Evolutionary conservation across 2,113 vertebrate species (phyloP).

Genomic region (Calcarius ornatus): DNA sequence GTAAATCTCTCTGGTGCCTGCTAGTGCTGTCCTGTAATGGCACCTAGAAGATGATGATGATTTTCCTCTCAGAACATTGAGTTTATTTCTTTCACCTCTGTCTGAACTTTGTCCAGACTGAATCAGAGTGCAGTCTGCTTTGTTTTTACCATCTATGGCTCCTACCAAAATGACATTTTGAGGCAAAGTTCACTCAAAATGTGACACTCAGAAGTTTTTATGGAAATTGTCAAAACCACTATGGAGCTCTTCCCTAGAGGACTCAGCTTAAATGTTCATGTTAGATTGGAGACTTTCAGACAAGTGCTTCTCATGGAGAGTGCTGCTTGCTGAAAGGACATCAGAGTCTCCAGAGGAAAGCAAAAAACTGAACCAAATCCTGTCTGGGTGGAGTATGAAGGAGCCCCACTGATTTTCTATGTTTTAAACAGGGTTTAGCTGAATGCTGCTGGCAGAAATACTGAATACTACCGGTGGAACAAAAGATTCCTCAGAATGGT

Average conservation of each 20-base stretch:
- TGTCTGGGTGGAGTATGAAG: neutral
- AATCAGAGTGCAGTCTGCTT: neutral
- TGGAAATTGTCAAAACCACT: neutral
- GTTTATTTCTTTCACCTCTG: neutral
- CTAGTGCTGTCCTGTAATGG: neutral
- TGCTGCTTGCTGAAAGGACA: neutral
- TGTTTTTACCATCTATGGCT: neutral
- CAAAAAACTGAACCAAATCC: neutral
- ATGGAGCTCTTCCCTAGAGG: neutral
- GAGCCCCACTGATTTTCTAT: neutral
- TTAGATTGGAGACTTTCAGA: neutral
- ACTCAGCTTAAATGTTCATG: neutral
- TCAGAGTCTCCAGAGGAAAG: neutral
- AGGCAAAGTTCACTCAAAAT: neutral
- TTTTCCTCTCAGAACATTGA: neutral
- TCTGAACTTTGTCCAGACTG: neutral
- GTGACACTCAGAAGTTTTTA: neutral
- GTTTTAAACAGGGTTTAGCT: neutral
- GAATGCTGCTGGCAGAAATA: neutral
- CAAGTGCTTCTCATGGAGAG: neutral
- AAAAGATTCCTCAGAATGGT: neutral
- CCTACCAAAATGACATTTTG: neutral
- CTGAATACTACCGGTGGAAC: too few relatives aligned
- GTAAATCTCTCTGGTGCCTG: neutral
- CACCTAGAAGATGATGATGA: neutral